Evolutionary conservation across 2,797 vertebrate species (phyloP).

Genomic region (Helicolenus hilgendorfi): DNA sequence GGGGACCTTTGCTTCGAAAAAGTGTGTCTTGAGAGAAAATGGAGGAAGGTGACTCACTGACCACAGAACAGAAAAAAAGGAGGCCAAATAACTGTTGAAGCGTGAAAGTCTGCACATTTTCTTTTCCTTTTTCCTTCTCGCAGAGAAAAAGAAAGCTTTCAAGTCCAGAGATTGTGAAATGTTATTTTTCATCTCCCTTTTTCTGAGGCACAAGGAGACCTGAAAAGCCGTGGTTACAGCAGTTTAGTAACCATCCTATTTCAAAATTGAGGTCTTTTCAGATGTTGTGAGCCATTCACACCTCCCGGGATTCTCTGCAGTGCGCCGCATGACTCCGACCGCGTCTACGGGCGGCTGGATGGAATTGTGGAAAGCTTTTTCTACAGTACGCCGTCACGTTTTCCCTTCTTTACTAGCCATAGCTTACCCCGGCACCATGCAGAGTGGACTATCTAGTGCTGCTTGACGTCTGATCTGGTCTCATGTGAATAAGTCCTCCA

Average conservation of each 20-base stretch:
- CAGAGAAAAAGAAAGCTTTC: constrained; percentile 78
- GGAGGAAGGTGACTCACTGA: constrained; percentile 67
- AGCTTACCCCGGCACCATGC: constrained; percentile 55
- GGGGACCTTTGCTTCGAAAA: constrained; percentile 64
- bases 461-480: constrained; percentile 59
- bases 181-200: constrained; percentile 82
- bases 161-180: constrained; percentile 87
- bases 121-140: constrained; percentile 76
- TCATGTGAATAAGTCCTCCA: constrained; percentile 39
- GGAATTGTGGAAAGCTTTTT: constrained; percentile 66
- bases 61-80: constrained; percentile 47
- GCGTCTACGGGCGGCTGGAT: constrained; percentile 27
- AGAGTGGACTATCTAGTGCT: constrained; percentile 47
- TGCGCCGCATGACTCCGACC: constrained; percentile 37
- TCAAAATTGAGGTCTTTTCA: constrained; percentile 84
- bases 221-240: constrained; percentile 84
- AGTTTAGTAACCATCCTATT: constrained; percentile 86
- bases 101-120: constrained; percentile 83
- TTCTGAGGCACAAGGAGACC: constrained; percentile 77
- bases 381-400: constrained; percentile 47
- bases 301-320: constrained; percentile 74
- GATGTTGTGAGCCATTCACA: constrained; percentile 77
- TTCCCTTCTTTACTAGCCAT: constrained; percentile 56
- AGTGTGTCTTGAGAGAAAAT: constrained; percentile 72
- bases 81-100: constrained; percentile 79